A percentile compares a stretch with the other conserved stretches of the same genome.
Evolutionary conservation across 2,888 invertebrate species (phyloP).

Genomic region (Melitaea athalia): DNA sequence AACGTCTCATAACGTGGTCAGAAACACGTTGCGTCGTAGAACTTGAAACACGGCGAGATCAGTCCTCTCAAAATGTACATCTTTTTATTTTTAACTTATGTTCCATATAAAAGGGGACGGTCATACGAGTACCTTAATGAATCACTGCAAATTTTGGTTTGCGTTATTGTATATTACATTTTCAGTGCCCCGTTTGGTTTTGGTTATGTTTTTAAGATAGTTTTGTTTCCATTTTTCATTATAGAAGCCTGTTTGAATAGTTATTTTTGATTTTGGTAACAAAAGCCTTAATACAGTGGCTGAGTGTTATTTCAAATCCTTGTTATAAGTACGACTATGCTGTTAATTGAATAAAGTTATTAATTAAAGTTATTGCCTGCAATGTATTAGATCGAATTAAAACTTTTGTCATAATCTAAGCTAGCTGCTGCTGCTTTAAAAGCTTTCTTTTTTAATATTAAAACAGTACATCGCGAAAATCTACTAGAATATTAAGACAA

Average conservation of each 20-base stretch:
- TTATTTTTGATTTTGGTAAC: too few relatives aligned
- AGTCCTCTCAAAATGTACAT: constrained; percentile 15
- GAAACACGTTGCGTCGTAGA: constrained; percentile 1
- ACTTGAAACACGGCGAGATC: neutral
- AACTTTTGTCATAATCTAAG: neutral
- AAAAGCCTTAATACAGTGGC: too few relatives aligned
- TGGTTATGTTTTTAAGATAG: too few relatives aligned
- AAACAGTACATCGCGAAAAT: constrained; percentile 13
- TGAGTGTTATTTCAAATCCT: too few relatives aligned
- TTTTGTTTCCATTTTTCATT: too few relatives aligned
- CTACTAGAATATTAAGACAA: constrained; percentile 11
- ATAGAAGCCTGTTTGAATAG: too few relatives aligned
- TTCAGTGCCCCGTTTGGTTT: constrained; percentile 2
- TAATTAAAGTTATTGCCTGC: too few relatives aligned
- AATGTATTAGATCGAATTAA: too few relatives aligned
- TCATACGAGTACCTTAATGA: constrained; percentile 24
- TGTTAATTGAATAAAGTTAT: too few relatives aligned
- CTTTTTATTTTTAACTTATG: constrained; percentile 18
- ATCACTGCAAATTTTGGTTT: neutral
- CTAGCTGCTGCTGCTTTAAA: neutral
- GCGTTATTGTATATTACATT: neutral
- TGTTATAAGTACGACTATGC: too few relatives aligned
- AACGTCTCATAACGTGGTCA: constrained; percentile 43
- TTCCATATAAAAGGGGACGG: constrained; percentile 44
- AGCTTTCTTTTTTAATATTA: neutral